Evolutionary conservation across 2,888 invertebrate species (phyloP).

Genomic region (Scaptomyza parva): DNA sequence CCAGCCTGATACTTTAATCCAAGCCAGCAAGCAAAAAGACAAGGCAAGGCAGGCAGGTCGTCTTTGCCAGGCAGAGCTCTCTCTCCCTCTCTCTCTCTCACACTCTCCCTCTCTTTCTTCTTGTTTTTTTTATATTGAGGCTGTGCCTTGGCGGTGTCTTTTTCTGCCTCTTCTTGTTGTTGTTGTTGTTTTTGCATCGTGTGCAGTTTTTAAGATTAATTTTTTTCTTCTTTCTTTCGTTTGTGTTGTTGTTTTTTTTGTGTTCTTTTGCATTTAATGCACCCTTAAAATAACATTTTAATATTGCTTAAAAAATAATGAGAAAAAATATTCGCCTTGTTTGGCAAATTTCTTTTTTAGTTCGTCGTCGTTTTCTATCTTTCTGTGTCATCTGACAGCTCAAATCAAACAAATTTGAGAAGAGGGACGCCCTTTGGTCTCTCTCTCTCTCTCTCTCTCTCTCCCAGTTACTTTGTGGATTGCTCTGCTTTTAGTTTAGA

Average conservation of each 20-base stretch:
- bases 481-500: not conserved
- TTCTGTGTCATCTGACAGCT: constrained; percentile 4
- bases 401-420: constrained; percentile 26
- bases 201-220: constrained; percentile 48
- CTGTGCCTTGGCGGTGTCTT: constrained; percentile 23
- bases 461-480: not conserved
- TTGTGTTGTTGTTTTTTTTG: constrained; percentile 1
- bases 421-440: too few species aligned
- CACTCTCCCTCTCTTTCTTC: too few species aligned
- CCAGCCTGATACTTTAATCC: constrained; percentile 68
- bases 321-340: constrained; percentile 33
- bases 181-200: constrained; percentile 45
- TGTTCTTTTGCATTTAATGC: constrained; percentile 23
- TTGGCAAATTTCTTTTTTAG: not conserved
- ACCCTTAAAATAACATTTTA: constrained; percentile 30
- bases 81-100: not conserved
- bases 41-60: too few species aligned
- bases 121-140: constrained; percentile 34
- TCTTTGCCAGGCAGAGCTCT: constrained; percentile 22
- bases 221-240: not conserved
- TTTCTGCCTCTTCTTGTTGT: not conserved
- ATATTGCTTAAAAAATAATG: constrained; percentile 37
- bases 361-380: not conserved
- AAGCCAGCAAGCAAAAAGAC: constrained; percentile 37
- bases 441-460: not conserved